A percentile compares a stretch with the other conserved stretches of the same genome.
These are phyloP conservation scores for Apis mellifera DNA, from an alignment of 1,140 invertebrate species.

Conservation along the genomic window DNA sequence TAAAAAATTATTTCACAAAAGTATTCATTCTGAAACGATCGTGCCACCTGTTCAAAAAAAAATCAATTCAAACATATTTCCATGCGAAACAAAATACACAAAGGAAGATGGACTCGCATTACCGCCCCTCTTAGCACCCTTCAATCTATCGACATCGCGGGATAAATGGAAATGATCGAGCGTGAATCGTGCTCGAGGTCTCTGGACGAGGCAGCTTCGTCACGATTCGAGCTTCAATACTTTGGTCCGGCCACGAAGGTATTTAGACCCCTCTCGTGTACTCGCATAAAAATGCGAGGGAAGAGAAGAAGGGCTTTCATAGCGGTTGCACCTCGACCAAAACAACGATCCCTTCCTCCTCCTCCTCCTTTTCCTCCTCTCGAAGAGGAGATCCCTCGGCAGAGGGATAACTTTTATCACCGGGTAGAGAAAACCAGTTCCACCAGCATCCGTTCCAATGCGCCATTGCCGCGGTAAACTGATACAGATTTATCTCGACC, in stretches of 20 bases:
- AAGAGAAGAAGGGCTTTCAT: background rate
- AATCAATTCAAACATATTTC: too few species aligned
- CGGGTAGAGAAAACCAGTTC: constrained; percentile 25
- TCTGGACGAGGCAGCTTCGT: too few species aligned
- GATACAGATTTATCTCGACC: constrained; percentile 44
- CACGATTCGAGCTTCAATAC: background rate
- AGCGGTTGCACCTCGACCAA: background rate
- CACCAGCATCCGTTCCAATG: background rate
- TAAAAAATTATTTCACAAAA: too few species aligned
- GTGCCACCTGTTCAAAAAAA: too few species aligned
- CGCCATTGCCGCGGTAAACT: constrained; percentile 23
- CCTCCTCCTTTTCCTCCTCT: too few species aligned
- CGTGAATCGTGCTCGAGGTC: too few species aligned
- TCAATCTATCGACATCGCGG: too few species aligned
- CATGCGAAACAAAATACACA: background rate
- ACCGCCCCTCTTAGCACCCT: too few species aligned
- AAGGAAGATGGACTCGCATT: background rate
- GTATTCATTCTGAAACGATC: too few species aligned
- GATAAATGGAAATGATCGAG: too few species aligned
- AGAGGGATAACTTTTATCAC: background rate
- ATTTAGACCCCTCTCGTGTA: background rate
- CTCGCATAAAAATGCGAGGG: background rate
- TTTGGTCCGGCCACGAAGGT: background rate
- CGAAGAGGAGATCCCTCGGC: background rate
- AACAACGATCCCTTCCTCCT: constrained; percentile 4